phyloP scores from a whole-genome alignment of 2,797 vertebrate species.

The Falco biarmicus region DNA sequence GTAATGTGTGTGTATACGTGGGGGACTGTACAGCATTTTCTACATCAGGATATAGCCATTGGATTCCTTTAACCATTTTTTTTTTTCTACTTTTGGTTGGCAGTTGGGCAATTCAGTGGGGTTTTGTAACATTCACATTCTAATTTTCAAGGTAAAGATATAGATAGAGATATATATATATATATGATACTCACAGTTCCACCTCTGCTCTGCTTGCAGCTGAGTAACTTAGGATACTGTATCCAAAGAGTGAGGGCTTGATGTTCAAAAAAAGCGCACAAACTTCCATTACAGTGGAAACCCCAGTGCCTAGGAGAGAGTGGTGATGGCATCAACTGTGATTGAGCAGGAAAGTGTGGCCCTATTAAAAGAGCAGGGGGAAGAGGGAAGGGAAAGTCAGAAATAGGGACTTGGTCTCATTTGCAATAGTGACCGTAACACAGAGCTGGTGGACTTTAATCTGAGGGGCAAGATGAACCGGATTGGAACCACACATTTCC shows the following conservation, averaged over 20 bases:
- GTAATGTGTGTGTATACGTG: background rate
- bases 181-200: constrained; percentile 12
- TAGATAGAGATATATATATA: constrained; percentile 3
- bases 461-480: accelerated
- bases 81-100: constrained; percentile 52
- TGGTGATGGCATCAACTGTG: background rate
- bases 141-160: constrained; percentile 55
- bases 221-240: background rate
- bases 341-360: background rate
- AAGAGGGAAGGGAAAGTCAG: background rate
- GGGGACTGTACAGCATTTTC: constrained; percentile 38
- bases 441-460: background rate
- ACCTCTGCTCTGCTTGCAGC: constrained; percentile 16
- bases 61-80: constrained; percentile 42
- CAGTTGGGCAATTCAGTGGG: constrained; percentile 46
- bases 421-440: background rate
- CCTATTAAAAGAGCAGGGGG: accelerated
- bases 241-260: constrained; percentile 52
- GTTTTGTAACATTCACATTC: constrained; percentile 64
- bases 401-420: accelerated
- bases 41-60: constrained; percentile 61
- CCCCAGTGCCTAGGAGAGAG: constrained; percentile 46
- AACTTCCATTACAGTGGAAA: background rate
- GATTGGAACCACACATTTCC: accelerated
- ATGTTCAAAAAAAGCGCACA: constrained; percentile 30